Evolutionary conservation across 2,888 invertebrate species (phyloP), one percentile per base, ranked within the genome.

Genomic region (Drosophila anomelani): DNA sequence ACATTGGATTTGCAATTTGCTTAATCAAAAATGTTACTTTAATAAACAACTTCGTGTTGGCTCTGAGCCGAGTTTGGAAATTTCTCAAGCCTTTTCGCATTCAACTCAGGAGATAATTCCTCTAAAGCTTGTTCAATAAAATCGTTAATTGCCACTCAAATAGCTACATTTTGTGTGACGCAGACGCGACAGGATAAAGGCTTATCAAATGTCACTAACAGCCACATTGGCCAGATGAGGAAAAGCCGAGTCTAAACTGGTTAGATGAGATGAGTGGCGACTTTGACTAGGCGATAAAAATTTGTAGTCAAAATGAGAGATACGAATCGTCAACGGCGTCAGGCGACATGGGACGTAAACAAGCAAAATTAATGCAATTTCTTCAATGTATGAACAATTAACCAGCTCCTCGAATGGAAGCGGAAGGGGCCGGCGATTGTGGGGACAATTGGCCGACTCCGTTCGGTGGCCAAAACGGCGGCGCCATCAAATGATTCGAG

Each of bases 101-200:
- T 81, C 81, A 76, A 63, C 59, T 71, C 51, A n/a, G 36, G 49
- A 39, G 68, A 44, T 69, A 53, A 69, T 69, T 70, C 68, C 66
- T 4, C 39, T 34, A 44, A 73, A 46, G 59, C 77, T 80, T 81
- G 86, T 72, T 85, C 77, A 85, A 78, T 88, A 82, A 88, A 76
- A 84, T 74, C 78, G 71, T 77, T 85, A 88, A 84, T 84, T 88
- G 84, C 86, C 79, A 88, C 80, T 84, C 86, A 85, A 84, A 84
- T 80, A 41, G 75, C 84, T 72, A 70, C 74, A 88, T 88, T 80
- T 61, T 85, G 85, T 88, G 75, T 78, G 79, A 84, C 60, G 79
- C 81, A 36, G 57, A 56, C 67, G 67, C 75, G 86, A 72, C 83
- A 82, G 82, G 85, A 88, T 84, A 88, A 85, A 86, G 70, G 78